phyloP scores from a whole-genome alignment of 2,888 invertebrate species.

The Epinotia brunnichana region DNA sequence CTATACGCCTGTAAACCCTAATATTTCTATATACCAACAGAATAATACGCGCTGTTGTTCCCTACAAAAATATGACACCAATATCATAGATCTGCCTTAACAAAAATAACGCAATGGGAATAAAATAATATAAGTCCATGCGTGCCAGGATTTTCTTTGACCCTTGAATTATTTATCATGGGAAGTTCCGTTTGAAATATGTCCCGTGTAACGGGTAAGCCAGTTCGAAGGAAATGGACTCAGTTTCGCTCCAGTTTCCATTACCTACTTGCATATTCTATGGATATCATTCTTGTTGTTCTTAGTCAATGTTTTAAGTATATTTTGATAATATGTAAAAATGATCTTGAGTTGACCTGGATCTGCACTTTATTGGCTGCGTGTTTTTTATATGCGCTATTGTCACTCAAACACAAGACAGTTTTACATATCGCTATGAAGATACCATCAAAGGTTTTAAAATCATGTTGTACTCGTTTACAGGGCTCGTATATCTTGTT shows the following conservation, averaged over 20 bases:
- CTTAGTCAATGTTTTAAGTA: too few species aligned
- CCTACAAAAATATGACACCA: slow-evolving; percentile 32
- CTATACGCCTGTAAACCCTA: background rate
- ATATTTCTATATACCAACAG: slow-evolving; percentile 19
- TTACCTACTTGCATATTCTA: background rate
- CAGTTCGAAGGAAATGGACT: slow-evolving; percentile 1
- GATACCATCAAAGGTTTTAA: too few species aligned
- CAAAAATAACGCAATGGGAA: slow-evolving; percentile 34
- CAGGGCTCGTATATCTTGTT: too few species aligned
- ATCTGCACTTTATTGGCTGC: too few species aligned
- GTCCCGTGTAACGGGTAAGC: background rate
- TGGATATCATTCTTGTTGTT: background rate
- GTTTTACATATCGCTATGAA: too few species aligned
- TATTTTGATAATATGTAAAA: too few species aligned
- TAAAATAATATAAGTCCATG: slow-evolving; percentile 1
- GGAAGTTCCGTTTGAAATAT: slow-evolving; percentile 3
- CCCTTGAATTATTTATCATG: slow-evolving; percentile 8
- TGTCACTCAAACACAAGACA: too few species aligned
- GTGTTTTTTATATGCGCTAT: too few species aligned
- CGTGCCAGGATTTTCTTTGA: slow-evolving; percentile 1
- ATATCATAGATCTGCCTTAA: slow-evolving; percentile 37
- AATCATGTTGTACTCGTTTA: too few species aligned
- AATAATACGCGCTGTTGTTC: slow-evolving; percentile 32
- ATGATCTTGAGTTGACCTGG: too few species aligned
- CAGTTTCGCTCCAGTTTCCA: background rate